phyloP scores from a whole-genome alignment of 1,140 invertebrate species.

The Aphidius ervi region DNA sequence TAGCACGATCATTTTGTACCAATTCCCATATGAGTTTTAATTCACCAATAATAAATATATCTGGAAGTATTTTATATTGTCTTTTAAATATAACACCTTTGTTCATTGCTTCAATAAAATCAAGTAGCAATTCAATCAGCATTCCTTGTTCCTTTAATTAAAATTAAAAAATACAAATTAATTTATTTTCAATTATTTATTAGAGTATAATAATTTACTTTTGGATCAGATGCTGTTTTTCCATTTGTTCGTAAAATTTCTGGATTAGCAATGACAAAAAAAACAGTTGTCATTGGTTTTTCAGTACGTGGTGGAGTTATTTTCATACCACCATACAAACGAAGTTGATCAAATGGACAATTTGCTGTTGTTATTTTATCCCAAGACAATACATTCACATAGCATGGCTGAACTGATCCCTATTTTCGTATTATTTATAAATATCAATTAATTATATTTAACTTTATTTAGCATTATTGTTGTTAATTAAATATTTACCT shows the following conservation, averaged over 20 bases:
- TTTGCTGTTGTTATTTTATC: slow-evolving; percentile 64
- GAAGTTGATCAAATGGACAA: slow-evolving; percentile 60
- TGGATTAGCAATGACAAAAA: slow-evolving; percentile 69
- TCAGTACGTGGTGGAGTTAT: slow-evolving; percentile 60
- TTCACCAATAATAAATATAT: slow-evolving; percentile 66
- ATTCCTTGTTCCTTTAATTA: slow-evolving; percentile 56
- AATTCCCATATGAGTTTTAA: slow-evolving; percentile 70
- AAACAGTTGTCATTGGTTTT: slow-evolving; percentile 59
- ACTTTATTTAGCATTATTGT: no score
- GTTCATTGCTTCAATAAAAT: slow-evolving; percentile 70
- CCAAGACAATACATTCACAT: slow-evolving; percentile 69
- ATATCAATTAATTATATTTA: slow-evolving; percentile 16
- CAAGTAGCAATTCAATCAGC: slow-evolving; percentile 63
- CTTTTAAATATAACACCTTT: slow-evolving; percentile 57
- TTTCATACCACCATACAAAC: slow-evolving; percentile 67
- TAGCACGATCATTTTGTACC: slow-evolving; percentile 61
- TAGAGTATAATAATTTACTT: slow-evolving; percentile 31
- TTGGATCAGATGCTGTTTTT: slow-evolving; percentile 61
- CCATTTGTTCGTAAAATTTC: slow-evolving; percentile 63
- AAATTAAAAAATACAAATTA: slow-evolving; percentile 35
- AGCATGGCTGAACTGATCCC: slow-evolving; percentile 49
- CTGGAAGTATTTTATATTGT: slow-evolving; percentile 61
- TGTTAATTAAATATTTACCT: slow-evolving; percentile 36
- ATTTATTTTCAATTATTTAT: no score
- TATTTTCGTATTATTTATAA: slow-evolving; percentile 50